phyloP scores from a whole-genome alignment of 2,797 vertebrate species.

The Huso huso region DNA sequence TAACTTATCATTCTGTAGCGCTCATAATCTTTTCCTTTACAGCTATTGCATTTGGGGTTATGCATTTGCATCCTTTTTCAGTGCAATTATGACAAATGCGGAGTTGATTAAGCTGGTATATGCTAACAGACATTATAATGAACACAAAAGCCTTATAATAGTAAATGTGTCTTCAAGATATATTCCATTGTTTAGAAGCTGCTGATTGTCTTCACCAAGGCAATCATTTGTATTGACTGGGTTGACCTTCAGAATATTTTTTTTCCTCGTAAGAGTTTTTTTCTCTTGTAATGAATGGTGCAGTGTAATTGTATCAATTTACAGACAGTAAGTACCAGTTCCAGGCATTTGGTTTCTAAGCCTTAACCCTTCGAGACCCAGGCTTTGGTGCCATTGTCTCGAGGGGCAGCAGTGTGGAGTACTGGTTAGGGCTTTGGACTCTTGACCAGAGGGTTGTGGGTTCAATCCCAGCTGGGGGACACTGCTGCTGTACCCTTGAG shows the following conservation, averaged over 20 bases:
- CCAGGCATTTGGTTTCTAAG: no score
- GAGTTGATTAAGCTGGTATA: conserved; percentile 30
- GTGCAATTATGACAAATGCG: background rate
- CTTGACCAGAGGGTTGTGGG: no score
- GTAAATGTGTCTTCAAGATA: background rate
- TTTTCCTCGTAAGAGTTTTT: background rate
- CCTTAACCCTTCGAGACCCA: no score
- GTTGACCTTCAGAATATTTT: background rate
- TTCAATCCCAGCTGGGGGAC: no score
- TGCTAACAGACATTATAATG: conserved; percentile 6
- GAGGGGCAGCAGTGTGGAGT: no score
- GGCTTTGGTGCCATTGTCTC: no score
- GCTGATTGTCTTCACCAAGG: background rate
- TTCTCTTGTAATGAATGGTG: background rate
- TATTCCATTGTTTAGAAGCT: background rate
- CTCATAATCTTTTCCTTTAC: conserved; percentile 41
- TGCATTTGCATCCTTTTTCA: conserved; percentile 1
- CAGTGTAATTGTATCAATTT: no score
- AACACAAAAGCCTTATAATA: background rate
- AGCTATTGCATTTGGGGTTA: conserved; percentile 20
- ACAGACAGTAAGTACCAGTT: no score
- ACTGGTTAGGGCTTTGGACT: no score
- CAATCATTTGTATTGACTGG: background rate
- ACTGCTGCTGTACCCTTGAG: no score
- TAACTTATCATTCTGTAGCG: conserved; percentile 31